These are phyloP conservation scores for Salarias fasciatus DNA, from an alignment of 2,797 vertebrate species.

Conservation along the genomic window DNA sequence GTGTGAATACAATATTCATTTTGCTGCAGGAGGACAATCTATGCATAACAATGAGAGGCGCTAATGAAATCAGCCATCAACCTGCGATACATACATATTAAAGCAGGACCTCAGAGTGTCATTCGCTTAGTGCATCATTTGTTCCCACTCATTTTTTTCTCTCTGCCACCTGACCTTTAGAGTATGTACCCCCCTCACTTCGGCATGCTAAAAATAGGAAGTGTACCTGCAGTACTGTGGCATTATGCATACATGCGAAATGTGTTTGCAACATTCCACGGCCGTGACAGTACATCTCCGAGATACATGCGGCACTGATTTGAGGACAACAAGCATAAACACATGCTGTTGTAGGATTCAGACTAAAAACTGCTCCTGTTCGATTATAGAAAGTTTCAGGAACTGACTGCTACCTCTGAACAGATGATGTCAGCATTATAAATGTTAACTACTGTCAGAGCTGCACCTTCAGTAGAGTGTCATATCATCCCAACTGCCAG, in stretches of 20 bases:
- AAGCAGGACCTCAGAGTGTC: slow-evolving; percentile 94
- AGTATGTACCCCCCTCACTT: slow-evolving; percentile 54
- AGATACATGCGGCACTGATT: slow-evolving; percentile 6
- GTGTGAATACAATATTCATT: slow-evolving; percentile 98
- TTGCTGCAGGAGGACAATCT: slow-evolving; percentile 99
- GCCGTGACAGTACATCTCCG: slow-evolving; percentile 29
- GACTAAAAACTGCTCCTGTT: slow-evolving; percentile 2
- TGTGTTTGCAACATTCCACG: slow-evolving; percentile 3
- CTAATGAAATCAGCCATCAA: slow-evolving; percentile 99
- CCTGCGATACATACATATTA: slow-evolving; percentile 99
- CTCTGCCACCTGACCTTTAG: slow-evolving; percentile 80
- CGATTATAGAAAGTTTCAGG: slow-evolving; percentile 34
- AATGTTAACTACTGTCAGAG: slow-evolving; percentile 53
- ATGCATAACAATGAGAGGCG: slow-evolving; percentile 99
- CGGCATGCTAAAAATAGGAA: slow-evolving; percentile 73
- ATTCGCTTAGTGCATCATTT: slow-evolving; percentile 95
- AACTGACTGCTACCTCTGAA: slow-evolving; percentile 13
- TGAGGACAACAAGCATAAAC: background rate
- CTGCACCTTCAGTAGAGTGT: slow-evolving; percentile 68
- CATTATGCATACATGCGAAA: slow-evolving; percentile 53
- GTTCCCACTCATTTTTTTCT: slow-evolving; percentile 85
- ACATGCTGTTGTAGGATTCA: background rate
- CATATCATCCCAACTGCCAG: slow-evolving; percentile 74
- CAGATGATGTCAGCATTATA: slow-evolving; percentile 44
- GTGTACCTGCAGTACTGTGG: slow-evolving; percentile 69